Base-by-base conservation (phyloP, 2,113 vertebrate genomes). In the Albula goreensis region DNA sequence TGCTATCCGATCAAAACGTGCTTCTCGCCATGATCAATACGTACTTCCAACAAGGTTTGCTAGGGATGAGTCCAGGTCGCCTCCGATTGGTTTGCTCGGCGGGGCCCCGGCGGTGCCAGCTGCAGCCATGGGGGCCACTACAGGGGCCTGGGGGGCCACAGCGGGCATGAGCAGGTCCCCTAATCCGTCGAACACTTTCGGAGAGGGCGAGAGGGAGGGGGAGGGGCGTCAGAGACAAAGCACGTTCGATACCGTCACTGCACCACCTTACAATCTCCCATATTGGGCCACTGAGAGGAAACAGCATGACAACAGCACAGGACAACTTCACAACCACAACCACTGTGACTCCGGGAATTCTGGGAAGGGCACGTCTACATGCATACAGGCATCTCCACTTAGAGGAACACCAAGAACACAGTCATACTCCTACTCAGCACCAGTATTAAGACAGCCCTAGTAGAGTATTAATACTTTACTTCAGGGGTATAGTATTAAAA, bases 11-110 rank as follows among this genome's bases (percentile, higher is more conserved):
- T 66, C 50, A 80, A 25, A 31, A 31, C 80, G 12, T 25, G 22
- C n/a, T 53, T 52, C 22, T n/a, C 8, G 31, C 2, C 70, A 22
- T 9, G 4, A 70, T 50, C 52, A 81, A 56, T 89, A 95, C 95
- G 94, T 95, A 99, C 98, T 98, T 96, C 98, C 98, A 89, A 99
- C 95, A 94, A 99, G 93, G 92, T 97, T 99, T 91, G 98, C 98
- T 85, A 99, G 96, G 56, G 98, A 99, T 0, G 97, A 97, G 91
- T 99, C 98, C 88, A 99, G 97, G 89, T 99, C 98, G 52, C 97
- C 97, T 78, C 96, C 97, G 0, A 99, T 96, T 74, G 96, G 93
- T 96, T 98, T 99, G 89, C 93, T 92, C 25, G 95, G 92, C 50
- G 94, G 94, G 87, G 93, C 90, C 5, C 94, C 93, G 31, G 95